Conservation (phyloP, 2,888 invertebrate species). For the Artemia sinica region DNA sequence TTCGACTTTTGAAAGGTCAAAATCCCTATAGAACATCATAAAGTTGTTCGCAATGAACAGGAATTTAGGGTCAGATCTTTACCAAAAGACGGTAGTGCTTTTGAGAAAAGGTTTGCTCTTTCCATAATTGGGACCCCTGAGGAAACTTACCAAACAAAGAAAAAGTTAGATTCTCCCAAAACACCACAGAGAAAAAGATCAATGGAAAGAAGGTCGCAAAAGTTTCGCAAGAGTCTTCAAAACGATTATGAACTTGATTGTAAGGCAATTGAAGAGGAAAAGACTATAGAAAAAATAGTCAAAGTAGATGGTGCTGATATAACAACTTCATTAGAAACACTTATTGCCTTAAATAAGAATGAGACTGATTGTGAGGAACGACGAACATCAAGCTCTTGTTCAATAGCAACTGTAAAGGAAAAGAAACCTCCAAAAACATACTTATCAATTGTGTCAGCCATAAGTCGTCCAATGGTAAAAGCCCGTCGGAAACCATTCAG, state of each 20-base stretch:
- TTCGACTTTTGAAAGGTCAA: background rate
- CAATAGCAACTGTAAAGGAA: conserved; percentile 7
- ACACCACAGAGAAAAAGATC: conserved; percentile 10
- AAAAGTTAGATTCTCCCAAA: background rate
- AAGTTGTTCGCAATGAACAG: background rate
- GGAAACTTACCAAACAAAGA: background rate
- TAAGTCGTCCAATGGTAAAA: background rate
- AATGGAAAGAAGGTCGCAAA: background rate
- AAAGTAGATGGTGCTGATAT: conserved; percentile 3
- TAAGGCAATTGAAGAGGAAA: background rate
- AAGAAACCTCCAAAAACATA: background rate
- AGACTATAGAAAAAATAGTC: conserved; percentile 8
- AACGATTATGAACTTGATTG: background rate
- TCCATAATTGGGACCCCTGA: background rate
- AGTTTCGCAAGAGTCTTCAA: background rate
- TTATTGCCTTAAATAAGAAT: background rate
- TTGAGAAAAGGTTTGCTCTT: conserved; percentile 2
- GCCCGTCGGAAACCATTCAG: background rate
- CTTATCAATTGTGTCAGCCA: background rate
- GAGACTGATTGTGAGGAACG: conserved; percentile 3
- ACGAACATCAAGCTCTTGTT: background rate
- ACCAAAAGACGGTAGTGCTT: background rate
- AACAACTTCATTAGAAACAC: conserved; percentile 3
- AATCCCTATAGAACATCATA: conserved; percentile 7
- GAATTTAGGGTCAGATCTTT: conserved; percentile 6